Conservation (phyloP, 2,113 vertebrate genomes). For the Xiphophorus hellerii region DNA sequence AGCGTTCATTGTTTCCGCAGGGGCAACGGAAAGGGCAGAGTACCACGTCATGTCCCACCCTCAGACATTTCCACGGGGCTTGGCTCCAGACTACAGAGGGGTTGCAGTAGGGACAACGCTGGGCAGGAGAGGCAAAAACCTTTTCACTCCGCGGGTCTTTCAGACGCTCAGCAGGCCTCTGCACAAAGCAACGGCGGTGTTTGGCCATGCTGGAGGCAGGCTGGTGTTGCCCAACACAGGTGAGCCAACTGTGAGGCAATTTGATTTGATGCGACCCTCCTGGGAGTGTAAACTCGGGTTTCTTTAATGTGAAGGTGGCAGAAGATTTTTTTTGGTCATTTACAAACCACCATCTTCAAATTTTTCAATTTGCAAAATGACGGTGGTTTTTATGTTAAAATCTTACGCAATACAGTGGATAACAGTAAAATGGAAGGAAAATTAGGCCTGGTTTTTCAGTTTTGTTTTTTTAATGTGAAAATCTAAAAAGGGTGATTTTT, state of each 20-base stretch:
- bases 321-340: background rate
- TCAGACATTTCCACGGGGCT: constrained; percentile 88
- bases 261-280: background rate
- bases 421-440: too few species aligned
- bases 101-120: constrained; percentile 70
- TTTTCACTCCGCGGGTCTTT: constrained; percentile 81
- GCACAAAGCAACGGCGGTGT: constrained; percentile 84
- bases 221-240: constrained; percentile 92
- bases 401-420: too few species aligned
- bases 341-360: background rate
- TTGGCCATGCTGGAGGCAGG: constrained; percentile 89
- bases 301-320: background rate
- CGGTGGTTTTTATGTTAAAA: too few species aligned
- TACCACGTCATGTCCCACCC: constrained; percentile 84
- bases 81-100: constrained; percentile 77
- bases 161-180: constrained; percentile 75
- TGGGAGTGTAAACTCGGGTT: background rate
- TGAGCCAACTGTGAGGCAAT: constrained; percentile 60
- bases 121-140: constrained; percentile 80
- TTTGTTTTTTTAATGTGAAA: too few species aligned
- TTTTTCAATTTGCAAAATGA: too few species aligned
- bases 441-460: too few species aligned
- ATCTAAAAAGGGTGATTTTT: too few species aligned
- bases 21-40: constrained; percentile 84
- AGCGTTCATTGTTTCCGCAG: constrained; percentile 85